Base-by-base conservation (phyloP, 2,888 invertebrate genomes). In the Andrena chrysosceles region DNA sequence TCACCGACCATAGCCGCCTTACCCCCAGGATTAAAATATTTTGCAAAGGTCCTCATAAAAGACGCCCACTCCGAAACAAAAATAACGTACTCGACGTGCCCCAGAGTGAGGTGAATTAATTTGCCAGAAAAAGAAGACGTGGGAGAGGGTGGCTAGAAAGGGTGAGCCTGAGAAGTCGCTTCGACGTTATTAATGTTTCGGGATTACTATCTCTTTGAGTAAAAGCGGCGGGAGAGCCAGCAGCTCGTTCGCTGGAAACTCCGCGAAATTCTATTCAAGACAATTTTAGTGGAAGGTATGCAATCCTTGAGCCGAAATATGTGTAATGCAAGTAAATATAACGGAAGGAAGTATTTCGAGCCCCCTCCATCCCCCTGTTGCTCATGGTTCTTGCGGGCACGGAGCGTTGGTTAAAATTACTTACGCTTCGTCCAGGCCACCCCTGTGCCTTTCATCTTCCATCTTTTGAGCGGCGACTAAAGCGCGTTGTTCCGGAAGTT, bases 271-370 rank as follows among this genome's bases (percentile, higher is more conserved):
- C 60, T 35, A 66, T 74, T 52, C 31, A n/a, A 62, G 31, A 74
- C 52, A 75, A 67, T 74, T 70, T 76, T 63, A 70, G 42, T 23
- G 63, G 54, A 76, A 63, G 54, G 35, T 54, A 33, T 13, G 35
- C 52, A 42, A 60, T 16, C 60, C 56, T 6, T 26, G 6, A 0
- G 29, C 48, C 20, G 56, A 64, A 73, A 77, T 62, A 59, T 35
- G 48, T 48, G 8, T 33, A 48, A 33, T 13, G 33, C 26, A 33
- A 29, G 74, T 52, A 60, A 77, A 77, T 74, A 74, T 33, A 74
- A 74, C 59, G 77, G 64, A 77, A 77, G 74, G 77, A 77, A 60
- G 35, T 74, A 49, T 64, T 67, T 63, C 52, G 26, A 10, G 56
- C 56, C 56, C 23, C 23, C 4, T 56, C 23, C 42, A 5, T 5